Conservation (phyloP, 2,113 vertebrate species). For the Morone chrysops region DNA sequence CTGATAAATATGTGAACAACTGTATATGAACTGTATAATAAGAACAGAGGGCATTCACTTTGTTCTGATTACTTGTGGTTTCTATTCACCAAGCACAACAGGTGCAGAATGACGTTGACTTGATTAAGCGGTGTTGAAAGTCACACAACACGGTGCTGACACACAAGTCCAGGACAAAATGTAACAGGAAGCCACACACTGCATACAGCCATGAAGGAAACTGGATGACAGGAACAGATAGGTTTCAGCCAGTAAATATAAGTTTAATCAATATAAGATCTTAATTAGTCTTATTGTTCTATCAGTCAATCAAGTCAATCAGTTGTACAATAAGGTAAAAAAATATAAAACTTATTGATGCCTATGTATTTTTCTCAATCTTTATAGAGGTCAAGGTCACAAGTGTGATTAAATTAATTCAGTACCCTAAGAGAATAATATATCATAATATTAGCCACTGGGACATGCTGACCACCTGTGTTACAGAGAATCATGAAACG, state of each 20-base stretch:
- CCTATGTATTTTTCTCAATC: no score
- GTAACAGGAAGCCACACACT: conserved; percentile 1
- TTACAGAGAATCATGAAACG: no score
- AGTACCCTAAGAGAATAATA: no score
- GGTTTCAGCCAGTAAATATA: not conserved
- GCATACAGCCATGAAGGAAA: not conserved
- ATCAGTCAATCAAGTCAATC: not conserved
- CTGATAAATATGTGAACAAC: not conserved
- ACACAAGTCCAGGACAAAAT: not conserved
- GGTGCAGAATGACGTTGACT: conserved; percentile 17
- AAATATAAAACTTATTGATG: no score
- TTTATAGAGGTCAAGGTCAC: no score
- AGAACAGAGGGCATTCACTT: not conserved
- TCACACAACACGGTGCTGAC: conserved; percentile 19
- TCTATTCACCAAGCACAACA: not conserved
- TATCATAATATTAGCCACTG: no score
- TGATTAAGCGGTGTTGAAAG: conserved; percentile 44
- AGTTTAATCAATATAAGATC: not conserved
- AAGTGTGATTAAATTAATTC: no score
- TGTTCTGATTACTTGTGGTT: not conserved
- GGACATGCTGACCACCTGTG: no score
- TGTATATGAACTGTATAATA: no score
- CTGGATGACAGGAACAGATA: not conserved
- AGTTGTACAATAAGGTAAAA: no score
- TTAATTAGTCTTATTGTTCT: not conserved